A percentile compares a stretch with the other conserved stretches of the same genome.
Evolutionary conservation across 2,888 invertebrate genomes (phyloP).

Genomic region (Rhamphomyia laevipes): DNA sequence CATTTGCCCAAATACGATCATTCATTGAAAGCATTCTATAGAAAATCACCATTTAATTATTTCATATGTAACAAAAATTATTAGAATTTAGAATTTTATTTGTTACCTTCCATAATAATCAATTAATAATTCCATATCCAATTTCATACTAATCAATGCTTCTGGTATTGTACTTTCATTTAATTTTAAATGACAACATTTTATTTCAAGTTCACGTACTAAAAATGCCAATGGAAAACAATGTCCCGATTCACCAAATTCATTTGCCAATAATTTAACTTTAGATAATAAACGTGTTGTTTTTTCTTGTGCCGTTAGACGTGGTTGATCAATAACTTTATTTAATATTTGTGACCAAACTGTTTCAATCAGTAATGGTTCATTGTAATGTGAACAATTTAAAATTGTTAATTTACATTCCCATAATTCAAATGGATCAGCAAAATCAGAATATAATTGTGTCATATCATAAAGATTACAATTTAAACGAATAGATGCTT

Average conservation of each 20-base stretch:
- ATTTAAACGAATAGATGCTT: constrained; percentile 62
- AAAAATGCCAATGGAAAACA: constrained; percentile 84
- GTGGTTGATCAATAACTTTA: constrained; percentile 31
- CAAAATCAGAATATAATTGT: constrained; percentile 84
- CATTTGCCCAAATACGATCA: constrained; percentile 75
- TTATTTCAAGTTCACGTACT: constrained; percentile 65
- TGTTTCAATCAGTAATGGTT: constrained; percentile 73
- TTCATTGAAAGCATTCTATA: constrained; percentile 62
- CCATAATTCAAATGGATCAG: constrained; percentile 79
- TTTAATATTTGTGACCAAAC: constrained; percentile 78
- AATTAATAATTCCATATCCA: constrained; percentile 64
- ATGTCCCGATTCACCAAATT: constrained; percentile 68
- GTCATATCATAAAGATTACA: constrained; percentile 76
- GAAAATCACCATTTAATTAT: not conserved
- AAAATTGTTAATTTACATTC: constrained; percentile 92
- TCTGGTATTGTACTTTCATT: constrained; percentile 65
- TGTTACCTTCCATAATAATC: constrained; percentile 59
- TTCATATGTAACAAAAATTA: not conserved
- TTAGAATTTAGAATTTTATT: not conserved
- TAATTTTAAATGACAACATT: constrained; percentile 59
- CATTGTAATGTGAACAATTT: constrained; percentile 87
- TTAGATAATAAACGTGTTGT: constrained; percentile 61
- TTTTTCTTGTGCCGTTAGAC: constrained; percentile 41
- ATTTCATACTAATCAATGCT: constrained; percentile 62
- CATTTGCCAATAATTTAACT: constrained; percentile 61